Base-by-base conservation (phyloP, 2,797 vertebrate genomes). In the Clarias platycephalus region DNA sequence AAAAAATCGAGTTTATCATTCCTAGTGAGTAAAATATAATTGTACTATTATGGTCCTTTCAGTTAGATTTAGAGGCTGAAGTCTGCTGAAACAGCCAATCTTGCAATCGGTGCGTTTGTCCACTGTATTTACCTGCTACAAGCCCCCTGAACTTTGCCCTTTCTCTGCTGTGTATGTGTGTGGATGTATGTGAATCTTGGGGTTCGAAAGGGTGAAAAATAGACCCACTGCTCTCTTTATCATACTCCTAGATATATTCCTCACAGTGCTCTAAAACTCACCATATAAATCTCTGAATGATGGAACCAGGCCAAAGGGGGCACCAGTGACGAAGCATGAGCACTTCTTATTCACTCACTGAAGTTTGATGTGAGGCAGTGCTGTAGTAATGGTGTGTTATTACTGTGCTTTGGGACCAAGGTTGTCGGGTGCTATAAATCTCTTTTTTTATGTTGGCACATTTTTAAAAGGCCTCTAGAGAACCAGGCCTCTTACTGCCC, bases 1-100 rank as follows among this genome's bases (percentile, higher is more conserved):
- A 96, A 85, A 97, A 99, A 92, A 97, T 98, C 18, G 95, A 96
- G 84, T 95, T 99, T 82, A 93, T 97, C 87, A 96, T 98, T 90
- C 97, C 98, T 91, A 93, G 98, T 99, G 94, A 97, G 96, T 92
- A 83, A 87, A 88, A 80, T 88, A 78, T 77, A 63, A 85, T 84
- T 88, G 86, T 89, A 90, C 84, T 89, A 80, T 91, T 93, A 90
- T 90, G 89, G 81, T 86, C 77, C 87, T 90, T 90, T 92, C 87
- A 90, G 53, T 88, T 87, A 92, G 90, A 92, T 92, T 92, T 91
- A 89, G 90, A 87, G 83, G 81, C 82, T 22, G 77, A 66, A 89
- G 86, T 87, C 85, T 88, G 77, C 62, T 89, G 84, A 90, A 89
- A 90, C 85, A 83, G 89, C 84, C 87, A 85, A 68, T 85, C 84